phyloP scores from a whole-genome alignment of 2,113 vertebrate genomes.

The Cebus imitator region DNA sequence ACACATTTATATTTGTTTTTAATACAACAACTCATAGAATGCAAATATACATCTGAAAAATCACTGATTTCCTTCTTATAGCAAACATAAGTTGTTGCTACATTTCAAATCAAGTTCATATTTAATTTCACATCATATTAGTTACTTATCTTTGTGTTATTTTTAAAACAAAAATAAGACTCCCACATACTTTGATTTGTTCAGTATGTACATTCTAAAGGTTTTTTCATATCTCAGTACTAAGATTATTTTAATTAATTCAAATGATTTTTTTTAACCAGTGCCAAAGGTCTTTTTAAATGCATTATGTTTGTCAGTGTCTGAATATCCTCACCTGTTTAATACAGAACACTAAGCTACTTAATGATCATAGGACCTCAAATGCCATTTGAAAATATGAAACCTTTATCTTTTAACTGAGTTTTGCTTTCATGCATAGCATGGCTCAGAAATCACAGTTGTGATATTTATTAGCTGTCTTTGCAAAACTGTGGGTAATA shows the following conservation, averaged over 20 bases:
- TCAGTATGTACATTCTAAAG: background rate
- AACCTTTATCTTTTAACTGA: slow-evolving; percentile 61
- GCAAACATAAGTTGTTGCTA: background rate
- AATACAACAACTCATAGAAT: background rate
- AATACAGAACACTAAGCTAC: slow-evolving; percentile 12
- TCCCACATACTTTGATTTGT: background rate
- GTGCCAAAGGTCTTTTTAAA: background rate
- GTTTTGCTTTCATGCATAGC: slow-evolving; percentile 60
- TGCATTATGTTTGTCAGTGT: background rate
- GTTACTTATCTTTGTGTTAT: background rate
- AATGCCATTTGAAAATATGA: slow-evolving; percentile 52
- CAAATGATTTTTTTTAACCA: background rate
- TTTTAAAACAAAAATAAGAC: slow-evolving; percentile 17
- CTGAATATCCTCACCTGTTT: background rate
- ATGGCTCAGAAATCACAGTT: slow-evolving; percentile 38
- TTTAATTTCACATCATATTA: slow-evolving; percentile 26
- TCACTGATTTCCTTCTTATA: background rate
- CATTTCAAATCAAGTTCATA: background rate
- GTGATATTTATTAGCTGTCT: slow-evolving; percentile 65
- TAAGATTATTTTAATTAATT: slow-evolving; percentile 37
- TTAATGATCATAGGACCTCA: background rate
- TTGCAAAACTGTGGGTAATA: slow-evolving; percentile 55
- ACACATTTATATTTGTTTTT: background rate
- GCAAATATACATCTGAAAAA: background rate
- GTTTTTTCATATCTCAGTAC: background rate